phyloP scores from a whole-genome alignment of 2,888 invertebrate genomes.

The Maniola hyperantus region DNA sequence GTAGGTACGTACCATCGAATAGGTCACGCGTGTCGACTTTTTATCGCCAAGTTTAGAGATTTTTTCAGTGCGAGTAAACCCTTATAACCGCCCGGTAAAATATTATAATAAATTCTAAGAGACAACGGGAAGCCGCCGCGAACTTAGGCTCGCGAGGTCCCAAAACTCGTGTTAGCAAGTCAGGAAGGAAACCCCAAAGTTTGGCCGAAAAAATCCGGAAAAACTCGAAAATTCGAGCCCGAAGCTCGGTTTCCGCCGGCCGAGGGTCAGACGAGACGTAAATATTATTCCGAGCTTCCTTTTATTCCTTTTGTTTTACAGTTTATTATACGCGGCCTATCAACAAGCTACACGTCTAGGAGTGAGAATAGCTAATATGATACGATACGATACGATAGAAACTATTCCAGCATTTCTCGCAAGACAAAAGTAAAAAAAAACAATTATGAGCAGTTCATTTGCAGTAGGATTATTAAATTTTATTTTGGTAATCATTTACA shows the following conservation, averaged over 20 bases:
- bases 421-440: too few relatives aligned
- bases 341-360: not conserved
- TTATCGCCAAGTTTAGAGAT: too few relatives aligned
- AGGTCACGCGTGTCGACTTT: too few relatives aligned
- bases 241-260: slow-evolving; percentile 69
- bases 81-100: slow-evolving; percentile 60
- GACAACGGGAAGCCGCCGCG: slow-evolving; percentile 61
- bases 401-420: too few relatives aligned
- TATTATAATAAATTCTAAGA: slow-evolving; percentile 68
- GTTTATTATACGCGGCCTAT: slow-evolving; percentile 65
- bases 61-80: slow-evolving; percentile 6
- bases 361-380: not conserved
- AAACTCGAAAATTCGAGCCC: slow-evolving; percentile 70
- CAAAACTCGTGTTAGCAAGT: slow-evolving; percentile 67
- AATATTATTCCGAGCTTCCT: slow-evolving; percentile 75
- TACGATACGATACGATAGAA: not conserved
- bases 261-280: slow-evolving; percentile 61
- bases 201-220: slow-evolving; percentile 58
- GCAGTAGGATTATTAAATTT: too few relatives aligned
- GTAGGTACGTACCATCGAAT: too few relatives aligned
- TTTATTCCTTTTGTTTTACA: slow-evolving; percentile 75
- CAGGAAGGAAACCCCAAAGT: slow-evolving; percentile 71
- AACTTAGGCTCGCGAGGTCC: slow-evolving; percentile 62
- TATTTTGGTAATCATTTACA: too few relatives aligned
- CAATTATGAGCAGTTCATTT: too few relatives aligned